Percentiles rank a stretch among this genome's conserved stretches.
phyloP scores from a whole-genome alignment of 1,140 invertebrate genomes.

The Lepidurus couesii region DNA sequence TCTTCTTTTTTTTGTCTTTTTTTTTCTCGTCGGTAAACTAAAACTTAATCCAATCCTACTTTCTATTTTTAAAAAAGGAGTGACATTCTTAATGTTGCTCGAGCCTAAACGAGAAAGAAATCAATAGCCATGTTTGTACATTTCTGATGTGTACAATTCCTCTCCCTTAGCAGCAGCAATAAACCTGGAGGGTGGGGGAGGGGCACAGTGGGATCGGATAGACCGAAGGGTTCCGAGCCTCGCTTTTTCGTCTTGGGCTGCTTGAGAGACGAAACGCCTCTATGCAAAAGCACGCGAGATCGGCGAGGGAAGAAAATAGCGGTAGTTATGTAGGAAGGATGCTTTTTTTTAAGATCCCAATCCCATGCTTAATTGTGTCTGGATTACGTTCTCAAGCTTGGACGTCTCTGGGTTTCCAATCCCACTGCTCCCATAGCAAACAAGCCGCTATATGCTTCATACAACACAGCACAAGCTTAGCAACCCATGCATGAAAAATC shows the following conservation, averaged over 20 bases:
- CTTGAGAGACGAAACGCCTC: not conserved
- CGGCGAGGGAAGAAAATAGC: not conserved
- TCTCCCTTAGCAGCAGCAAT: conserved; percentile 5
- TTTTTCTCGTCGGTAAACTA: not conserved
- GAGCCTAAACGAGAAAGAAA: not conserved
- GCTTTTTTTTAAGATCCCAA: not conserved
- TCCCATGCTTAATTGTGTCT: conserved; percentile 22
- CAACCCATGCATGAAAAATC: conserved; percentile 5
- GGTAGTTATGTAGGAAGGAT: not conserved
- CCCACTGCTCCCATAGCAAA: not conserved
- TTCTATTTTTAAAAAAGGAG: not conserved
- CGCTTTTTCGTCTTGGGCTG: not conserved
- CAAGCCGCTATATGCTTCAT: not conserved
- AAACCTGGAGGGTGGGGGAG: not conserved
- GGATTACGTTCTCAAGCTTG: conserved; percentile 8
- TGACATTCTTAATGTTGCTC: not conserved
- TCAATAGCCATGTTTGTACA: conserved; percentile 11
- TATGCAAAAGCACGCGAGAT: not conserved
- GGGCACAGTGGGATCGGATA: not conserved
- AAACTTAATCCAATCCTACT: not conserved
- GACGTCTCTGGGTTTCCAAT: conserved; percentile 1
- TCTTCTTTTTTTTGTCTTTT: not conserved
- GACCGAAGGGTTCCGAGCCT: no score
- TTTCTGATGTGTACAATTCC: not conserved
- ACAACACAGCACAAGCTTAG: not conserved